phyloP scores from a whole-genome alignment of 2,797 vertebrate genomes.

The Periparus ater region DNA sequence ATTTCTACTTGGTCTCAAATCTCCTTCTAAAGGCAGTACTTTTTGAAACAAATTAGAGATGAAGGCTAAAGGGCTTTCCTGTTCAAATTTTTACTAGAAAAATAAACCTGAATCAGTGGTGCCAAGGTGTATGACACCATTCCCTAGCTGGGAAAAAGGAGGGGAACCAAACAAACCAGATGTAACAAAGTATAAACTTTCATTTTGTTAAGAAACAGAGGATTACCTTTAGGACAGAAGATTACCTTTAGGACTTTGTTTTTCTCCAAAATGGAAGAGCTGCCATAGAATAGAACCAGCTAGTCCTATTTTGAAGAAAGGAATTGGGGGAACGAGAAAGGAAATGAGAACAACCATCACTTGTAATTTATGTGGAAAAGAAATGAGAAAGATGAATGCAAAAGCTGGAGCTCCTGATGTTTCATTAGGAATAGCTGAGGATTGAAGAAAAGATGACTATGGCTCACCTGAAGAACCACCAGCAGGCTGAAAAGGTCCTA shows the following conservation, averaged over 20 bases:
- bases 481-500: neutral
- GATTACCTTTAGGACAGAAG: neutral
- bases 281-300: neutral
- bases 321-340: neutral
- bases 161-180: neutral
- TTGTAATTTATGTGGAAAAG: neutral
- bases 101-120: neutral
- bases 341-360: neutral
- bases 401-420: neutral
- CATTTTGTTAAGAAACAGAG: neutral
- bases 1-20: neutral
- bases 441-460: neutral
- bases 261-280: neutral
- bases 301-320: neutral
- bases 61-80: neutral
- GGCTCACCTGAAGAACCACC: neutral
- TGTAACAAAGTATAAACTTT: neutral
- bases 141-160: neutral
- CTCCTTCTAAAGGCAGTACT: neutral
- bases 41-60: neutral
- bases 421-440: neutral
- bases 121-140: neutral
- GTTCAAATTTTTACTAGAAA: neutral
- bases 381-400: neutral
- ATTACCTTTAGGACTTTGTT: neutral